Percentiles rank a stretch among this genome's conserved stretches.
phyloP scores from a whole-genome alignment of 2,113 vertebrate species.

The Nipponia nippon region DNA sequence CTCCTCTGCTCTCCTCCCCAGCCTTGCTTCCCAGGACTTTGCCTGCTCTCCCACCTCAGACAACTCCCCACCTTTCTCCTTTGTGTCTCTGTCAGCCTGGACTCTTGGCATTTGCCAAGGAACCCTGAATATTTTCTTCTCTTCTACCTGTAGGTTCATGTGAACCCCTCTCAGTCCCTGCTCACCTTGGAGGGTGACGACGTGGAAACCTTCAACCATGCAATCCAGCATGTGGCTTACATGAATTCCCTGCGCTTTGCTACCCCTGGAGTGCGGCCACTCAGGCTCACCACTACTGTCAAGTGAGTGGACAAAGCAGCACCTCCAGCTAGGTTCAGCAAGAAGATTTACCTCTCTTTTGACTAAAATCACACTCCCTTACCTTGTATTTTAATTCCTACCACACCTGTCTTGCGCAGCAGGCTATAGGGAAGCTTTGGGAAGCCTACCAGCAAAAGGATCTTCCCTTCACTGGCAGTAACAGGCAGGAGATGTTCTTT shows the following conservation, averaged over 20 bases:
- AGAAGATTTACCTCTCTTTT: background rate
- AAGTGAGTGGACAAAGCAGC: conserved; percentile 69
- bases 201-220: conserved; percentile 94
- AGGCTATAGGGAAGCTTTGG: background rate
- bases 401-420: background rate
- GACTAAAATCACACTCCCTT: background rate
- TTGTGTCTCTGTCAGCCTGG: background rate
- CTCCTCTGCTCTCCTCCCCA: conserved; percentile 6
- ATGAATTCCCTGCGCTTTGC: conserved; percentile 95
- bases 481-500: background rate
- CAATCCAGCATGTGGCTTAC: conserved; percentile 97
- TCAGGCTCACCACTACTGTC: conserved; percentile 86
- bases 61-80: conserved; percentile 4
- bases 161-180: conserved; percentile 96
- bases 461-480: background rate
- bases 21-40: conserved; percentile 30
- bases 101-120: background rate
- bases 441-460: background rate
- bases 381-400: background rate
- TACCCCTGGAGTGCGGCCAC: conserved; percentile 92
- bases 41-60: conserved; percentile 17
- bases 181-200: conserved; percentile 95
- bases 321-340: background rate
- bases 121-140: background rate
- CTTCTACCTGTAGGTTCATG: conserved; percentile 82